Evolutionary conservation across 2,797 vertebrate genomes (phyloP).

Genomic region (Crenuchus spilurus): DNA sequence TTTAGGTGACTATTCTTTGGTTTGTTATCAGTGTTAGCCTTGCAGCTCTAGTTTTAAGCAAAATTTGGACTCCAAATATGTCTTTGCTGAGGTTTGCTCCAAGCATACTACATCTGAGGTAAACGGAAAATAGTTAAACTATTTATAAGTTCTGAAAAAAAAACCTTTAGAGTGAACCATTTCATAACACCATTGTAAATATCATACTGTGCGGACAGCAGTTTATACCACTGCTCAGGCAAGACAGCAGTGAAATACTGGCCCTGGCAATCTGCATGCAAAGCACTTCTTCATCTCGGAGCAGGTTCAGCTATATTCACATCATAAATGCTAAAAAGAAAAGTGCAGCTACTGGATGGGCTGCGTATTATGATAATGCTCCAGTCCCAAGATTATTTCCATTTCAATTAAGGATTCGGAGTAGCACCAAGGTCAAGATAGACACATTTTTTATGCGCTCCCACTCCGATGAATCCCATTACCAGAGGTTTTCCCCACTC

Average conservation of each 20-base stretch:
- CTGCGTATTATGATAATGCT: constrained; percentile 49
- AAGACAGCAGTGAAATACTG: background rate
- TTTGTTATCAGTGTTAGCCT: too few species aligned
- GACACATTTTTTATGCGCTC: constrained; percentile 33
- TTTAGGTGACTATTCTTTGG: too few species aligned
- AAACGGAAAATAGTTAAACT: too few species aligned
- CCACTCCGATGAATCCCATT: constrained; percentile 36
- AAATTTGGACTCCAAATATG: too few species aligned
- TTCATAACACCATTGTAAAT: background rate
- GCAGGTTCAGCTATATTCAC: background rate
- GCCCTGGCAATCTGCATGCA: constrained; percentile 4
- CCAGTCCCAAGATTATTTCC: constrained; percentile 28
- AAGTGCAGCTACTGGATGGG: constrained; percentile 24
- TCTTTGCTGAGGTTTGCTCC: too few species aligned
- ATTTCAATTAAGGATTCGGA: constrained; percentile 47
- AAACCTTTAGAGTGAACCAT: too few species aligned
- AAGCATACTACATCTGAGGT: too few species aligned
- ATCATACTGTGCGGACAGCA: background rate
- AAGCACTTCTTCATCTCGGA: background rate
- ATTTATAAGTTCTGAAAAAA: too few species aligned
- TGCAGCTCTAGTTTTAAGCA: too few species aligned
- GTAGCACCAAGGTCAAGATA: constrained; percentile 28
- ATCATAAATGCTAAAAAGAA: constrained; percentile 18
- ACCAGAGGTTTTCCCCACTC: constrained; percentile 19
- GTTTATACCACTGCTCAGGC: background rate